A percentile compares a stretch with the other conserved stretches of the same genome.
Evolutionary conservation across 1,140 invertebrate species (phyloP).

Genomic region (Leptinotarsa lineolata): DNA sequence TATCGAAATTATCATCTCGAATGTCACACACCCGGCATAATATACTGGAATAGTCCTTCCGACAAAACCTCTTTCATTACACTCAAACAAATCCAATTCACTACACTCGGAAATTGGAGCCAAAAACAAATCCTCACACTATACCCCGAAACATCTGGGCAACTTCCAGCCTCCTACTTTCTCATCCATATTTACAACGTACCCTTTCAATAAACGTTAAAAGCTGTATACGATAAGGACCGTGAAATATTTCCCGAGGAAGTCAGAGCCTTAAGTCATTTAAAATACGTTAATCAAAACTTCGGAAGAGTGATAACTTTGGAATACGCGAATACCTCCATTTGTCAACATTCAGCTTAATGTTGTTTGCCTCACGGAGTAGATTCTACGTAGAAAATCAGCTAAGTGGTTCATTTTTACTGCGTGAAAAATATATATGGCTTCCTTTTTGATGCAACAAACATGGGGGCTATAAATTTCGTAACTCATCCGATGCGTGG

Average conservation of each 20-base stretch:
- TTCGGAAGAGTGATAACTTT: constrained; percentile 6
- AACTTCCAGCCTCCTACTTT: background rate
- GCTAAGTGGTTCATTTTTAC: constrained; percentile 8
- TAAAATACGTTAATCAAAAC: constrained; percentile 3
- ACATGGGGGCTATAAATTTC: background rate
- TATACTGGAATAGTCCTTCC: too few species aligned
- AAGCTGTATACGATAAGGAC: background rate
- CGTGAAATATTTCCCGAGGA: background rate
- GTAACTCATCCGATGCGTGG: background rate
- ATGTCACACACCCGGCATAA: too few species aligned
- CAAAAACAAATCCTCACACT: background rate
- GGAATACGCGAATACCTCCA: constrained; percentile 2
- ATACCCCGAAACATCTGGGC: background rate
- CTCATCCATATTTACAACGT: background rate
- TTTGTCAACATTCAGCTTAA: constrained; percentile 8
- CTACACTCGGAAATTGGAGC: too few species aligned
- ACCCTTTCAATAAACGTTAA: background rate
- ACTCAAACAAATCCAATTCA: too few species aligned
- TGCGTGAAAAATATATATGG: constrained; percentile 6
- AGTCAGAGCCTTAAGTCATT: background rate
- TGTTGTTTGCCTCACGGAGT: background rate
- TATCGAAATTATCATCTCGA: too few species aligned
- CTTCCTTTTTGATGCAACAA: constrained; percentile 3
- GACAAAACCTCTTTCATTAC: too few species aligned
- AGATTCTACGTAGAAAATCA: background rate